Base-by-base conservation (phyloP, 2,797 vertebrate species). In the Peromyscus eremicus region DNA sequence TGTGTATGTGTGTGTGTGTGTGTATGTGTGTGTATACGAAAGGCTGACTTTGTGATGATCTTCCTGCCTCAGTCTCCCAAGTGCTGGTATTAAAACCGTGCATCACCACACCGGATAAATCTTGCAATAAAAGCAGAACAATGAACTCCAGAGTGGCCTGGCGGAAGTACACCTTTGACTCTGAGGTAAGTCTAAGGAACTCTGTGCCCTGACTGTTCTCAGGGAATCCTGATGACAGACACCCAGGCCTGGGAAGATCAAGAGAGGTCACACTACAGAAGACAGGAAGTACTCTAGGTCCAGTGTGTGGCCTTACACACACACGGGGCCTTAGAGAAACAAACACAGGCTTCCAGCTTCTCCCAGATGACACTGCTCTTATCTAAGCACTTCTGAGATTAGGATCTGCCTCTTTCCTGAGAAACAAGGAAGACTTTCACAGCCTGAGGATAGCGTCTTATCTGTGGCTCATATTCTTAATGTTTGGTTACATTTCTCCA, bases 381-480 rank as follows among this genome's bases (percentile, higher is more conserved):
- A 49, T 68, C 75, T 34, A 19, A 32, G 10, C 13, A 29, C 25
- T 37, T 25, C 32, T 25, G 13, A 11, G 62, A 9, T 19, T 23
- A 87, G 64, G 76, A 76, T 25, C 4, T 29, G 46, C 6, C 27
- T 32, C 75, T 92, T 93, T 55, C 46, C n/a, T 52, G 10, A 75
- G 6, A 25, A 90, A 52, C 2, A 5, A 25, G 43, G 27, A 57
- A 92, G 55, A 49, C 6, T 77, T 90, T 66, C n/a, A 5, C 11
- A 64, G 4, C 4, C 60, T 29, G 81, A 80, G 55, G 21, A 49
- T 10, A 34, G 17, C 29, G 73, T 71, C 73, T 77, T 46, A 52
- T 80, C 83, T 81, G 43, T 75, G 27, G 80, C 79, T 87, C 84
- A 91, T 52, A 95, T 93, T 93, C 77, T 92, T 96, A 89, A 60